These are phyloP conservation scores for Dendrocincla fuliginosa DNA, from an alignment of 2,797 vertebrate genomes.

Conservation along the genomic window DNA sequence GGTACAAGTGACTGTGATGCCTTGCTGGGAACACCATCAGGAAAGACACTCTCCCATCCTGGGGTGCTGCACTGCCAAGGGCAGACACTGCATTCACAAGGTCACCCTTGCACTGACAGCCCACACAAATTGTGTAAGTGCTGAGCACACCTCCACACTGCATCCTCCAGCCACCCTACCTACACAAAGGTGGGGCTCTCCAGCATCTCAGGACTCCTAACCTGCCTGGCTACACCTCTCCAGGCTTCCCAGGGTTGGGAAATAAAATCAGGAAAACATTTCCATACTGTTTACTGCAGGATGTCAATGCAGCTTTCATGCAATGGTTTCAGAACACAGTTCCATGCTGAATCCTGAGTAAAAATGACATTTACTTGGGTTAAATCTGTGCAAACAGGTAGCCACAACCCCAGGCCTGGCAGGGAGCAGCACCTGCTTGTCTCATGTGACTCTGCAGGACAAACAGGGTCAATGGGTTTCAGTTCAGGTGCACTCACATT, in stretches of 20 bases:
- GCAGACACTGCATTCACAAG: background rate
- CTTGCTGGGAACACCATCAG: background rate
- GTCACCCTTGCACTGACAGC: background rate
- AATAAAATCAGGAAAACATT: background rate
- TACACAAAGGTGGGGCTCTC: background rate
- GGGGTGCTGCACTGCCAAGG: background rate
- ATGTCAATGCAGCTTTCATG: background rate
- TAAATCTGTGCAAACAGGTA: background rate
- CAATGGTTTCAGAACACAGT: background rate
- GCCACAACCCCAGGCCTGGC: background rate
- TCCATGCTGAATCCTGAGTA: background rate
- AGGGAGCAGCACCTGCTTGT: background rate
- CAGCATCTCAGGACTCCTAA: background rate
- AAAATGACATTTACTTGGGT: background rate
- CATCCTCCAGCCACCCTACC: background rate
- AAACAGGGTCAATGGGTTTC: background rate
- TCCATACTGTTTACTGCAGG: background rate
- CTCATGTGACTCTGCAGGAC: background rate
- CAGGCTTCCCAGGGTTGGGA: background rate
- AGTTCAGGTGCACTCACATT: background rate
- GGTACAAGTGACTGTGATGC: background rate
- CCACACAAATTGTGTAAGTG: background rate
- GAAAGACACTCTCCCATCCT: background rate
- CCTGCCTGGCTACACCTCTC: background rate
- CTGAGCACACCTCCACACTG: background rate